phyloP scores from a whole-genome alignment of 2,888 invertebrate species.

The Stegana nigrithorax region DNA sequence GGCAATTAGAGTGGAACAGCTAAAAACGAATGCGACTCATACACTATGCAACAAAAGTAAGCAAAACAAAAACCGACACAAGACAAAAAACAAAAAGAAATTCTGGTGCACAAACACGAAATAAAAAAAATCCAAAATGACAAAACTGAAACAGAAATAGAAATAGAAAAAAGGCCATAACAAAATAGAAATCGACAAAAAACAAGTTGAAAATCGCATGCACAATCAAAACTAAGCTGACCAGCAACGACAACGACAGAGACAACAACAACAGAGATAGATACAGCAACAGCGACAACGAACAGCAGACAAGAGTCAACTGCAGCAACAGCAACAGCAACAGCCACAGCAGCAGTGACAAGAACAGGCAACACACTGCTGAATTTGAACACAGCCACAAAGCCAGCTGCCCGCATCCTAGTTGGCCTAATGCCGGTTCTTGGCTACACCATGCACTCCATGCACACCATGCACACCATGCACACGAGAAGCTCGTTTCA shows the following conservation, averaged over 20 bases:
- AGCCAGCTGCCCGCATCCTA: too few relatives aligned
- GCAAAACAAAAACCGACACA: conserved; percentile 11
- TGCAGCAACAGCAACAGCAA: conserved; percentile 18
- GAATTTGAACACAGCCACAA: too few relatives aligned
- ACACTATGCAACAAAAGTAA: conserved; percentile 24
- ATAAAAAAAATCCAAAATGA: conserved; percentile 26
- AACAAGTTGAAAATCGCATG: conserved; percentile 24
- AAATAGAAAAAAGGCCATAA: conserved; percentile 9
- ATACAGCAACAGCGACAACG: conserved; percentile 26
- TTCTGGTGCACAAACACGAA: conserved; percentile 26
- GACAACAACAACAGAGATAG: conserved; percentile 18
- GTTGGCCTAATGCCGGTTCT: background rate
- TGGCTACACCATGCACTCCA: too few relatives aligned
- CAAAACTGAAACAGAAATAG: conserved; percentile 9
- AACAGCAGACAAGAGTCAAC: conserved; percentile 19
- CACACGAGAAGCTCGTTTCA: conserved; percentile 35
- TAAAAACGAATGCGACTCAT: conserved; percentile 19
- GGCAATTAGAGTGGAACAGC: conserved; percentile 52
- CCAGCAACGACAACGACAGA: conserved; percentile 40
- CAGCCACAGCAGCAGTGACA: conserved; percentile 26
- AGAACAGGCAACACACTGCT: too few relatives aligned
- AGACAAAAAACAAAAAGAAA: conserved; percentile 17
- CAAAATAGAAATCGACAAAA: conserved; percentile 37
- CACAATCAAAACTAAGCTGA: conserved; percentile 57
- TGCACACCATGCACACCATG: too few relatives aligned